Conservation (phyloP, 2,888 invertebrate genomes). For the Spialia ferax region DNA sequence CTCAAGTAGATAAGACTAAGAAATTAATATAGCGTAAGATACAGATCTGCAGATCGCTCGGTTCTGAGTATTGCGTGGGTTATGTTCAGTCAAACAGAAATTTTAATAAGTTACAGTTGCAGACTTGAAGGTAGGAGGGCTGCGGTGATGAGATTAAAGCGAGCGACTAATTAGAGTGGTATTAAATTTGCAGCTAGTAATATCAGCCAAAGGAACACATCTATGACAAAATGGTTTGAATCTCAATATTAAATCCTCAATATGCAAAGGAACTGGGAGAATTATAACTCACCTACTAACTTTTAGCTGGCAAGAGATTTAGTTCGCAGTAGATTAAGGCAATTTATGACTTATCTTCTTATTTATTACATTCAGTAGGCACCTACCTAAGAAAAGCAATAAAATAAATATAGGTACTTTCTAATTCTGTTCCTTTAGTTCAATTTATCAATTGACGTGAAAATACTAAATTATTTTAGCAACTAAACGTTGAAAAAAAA, state of each 20-base stretch:
- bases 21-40: too few species aligned
- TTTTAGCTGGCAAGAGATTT: too few species aligned
- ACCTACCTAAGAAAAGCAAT: too few species aligned
- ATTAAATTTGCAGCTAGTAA: background rate
- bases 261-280: background rate
- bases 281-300: background rate
- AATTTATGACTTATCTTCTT: too few species aligned
- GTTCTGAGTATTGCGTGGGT: background rate
- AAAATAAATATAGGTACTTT: too few species aligned
- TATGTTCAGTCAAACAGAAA: conserved; percentile 28
- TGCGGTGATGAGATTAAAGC: conserved; percentile 24
- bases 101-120: conserved; percentile 31
- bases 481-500: too few species aligned
- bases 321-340: too few species aligned
- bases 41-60: background rate
- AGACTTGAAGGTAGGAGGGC: conserved; percentile 24
- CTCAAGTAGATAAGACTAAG: too few species aligned
- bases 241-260: background rate
- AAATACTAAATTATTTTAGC: too few species aligned
- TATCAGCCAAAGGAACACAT: background rate
- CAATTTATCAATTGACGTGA: too few species aligned
- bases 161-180: conserved; percentile 13
- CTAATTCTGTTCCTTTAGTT: too few species aligned
- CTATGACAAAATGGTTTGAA: background rate
- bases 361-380: too few species aligned